phyloP scores from a whole-genome alignment of 2,888 invertebrate species.

The Erebia epiphron region DNA sequence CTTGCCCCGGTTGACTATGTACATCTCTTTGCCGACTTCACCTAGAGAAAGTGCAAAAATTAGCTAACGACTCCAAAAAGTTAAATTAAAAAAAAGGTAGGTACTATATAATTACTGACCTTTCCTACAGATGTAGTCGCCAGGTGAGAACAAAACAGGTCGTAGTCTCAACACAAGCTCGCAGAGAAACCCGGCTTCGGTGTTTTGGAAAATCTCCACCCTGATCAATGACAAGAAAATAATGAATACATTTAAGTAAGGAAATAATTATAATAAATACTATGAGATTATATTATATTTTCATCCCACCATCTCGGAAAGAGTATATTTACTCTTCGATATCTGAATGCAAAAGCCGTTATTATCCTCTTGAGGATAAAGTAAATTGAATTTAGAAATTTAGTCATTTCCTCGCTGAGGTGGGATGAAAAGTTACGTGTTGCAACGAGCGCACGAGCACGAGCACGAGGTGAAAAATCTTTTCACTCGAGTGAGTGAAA shows the following conservation, averaged over 20 bases:
- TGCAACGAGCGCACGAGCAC: no score
- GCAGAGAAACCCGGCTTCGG: slow-evolving; percentile 99
- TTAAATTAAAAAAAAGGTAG: not conserved
- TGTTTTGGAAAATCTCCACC: slow-evolving; percentile 99
- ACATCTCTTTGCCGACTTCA: slow-evolving; percentile 99
- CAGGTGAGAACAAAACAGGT: slow-evolving; percentile 98
- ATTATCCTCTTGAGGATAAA: no score
- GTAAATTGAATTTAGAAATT: no score
- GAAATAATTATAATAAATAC: no score
- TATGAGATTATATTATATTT: not conserved
- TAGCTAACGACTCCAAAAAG: not conserved
- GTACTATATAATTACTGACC: slow-evolving; percentile 81
- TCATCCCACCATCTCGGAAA: no score
- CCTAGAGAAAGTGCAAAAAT: slow-evolving; percentile 81
- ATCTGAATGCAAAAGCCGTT: no score
- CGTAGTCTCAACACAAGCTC: slow-evolving; percentile 96
- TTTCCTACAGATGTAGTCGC: slow-evolving; percentile 99
- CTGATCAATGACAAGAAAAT: slow-evolving; percentile 57
- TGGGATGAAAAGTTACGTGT: no score
- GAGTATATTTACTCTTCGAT: no score
- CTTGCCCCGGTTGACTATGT: slow-evolving; percentile 98
- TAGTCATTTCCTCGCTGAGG: no score
- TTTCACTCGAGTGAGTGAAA: no score
- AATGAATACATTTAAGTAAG: not conserved
- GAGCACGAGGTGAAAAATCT: no score